Conservation (phyloP, 2,888 invertebrate genomes). For the Amitus sp. region DNA sequence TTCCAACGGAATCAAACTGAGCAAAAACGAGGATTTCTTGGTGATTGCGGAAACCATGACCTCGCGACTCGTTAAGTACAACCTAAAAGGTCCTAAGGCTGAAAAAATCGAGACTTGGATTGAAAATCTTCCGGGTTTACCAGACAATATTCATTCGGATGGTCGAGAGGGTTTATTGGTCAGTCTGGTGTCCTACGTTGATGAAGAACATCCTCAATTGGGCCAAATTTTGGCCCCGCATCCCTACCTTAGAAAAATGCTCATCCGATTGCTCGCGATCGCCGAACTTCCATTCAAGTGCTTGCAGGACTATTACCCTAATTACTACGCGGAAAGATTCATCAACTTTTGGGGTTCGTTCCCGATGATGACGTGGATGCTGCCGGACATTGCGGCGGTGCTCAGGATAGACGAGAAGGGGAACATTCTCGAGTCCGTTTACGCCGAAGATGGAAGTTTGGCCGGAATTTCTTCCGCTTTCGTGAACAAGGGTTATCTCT, state of each 20-base stretch:
- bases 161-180: conserved; percentile 77
- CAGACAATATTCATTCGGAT: conserved; percentile 71
- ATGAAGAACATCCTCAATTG: conserved; percentile 70
- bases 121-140: conserved; percentile 80
- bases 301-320: conserved; percentile 74
- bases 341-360: conserved; percentile 66
- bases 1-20: conserved; percentile 88
- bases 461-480: conserved; percentile 73
- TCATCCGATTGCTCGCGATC: conserved; percentile 71
- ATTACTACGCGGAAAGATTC: conserved; percentile 72
- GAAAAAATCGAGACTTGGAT: conserved; percentile 84
- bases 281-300: conserved; percentile 74
- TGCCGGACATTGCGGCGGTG: conserved; percentile 52
- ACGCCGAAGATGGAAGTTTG: conserved; percentile 71
- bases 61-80: conserved; percentile 78
- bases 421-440: conserved; percentile 76
- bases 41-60: conserved; percentile 79
- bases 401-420: conserved; percentile 77
- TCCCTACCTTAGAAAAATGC: conserved; percentile 74
- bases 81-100: conserved; percentile 82
- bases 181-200: conserved; percentile 69
- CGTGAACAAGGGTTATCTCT: conserved; percentile 73
- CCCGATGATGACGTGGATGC: conserved; percentile 31
- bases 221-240: conserved; percentile 70
- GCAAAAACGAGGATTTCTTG: conserved; percentile 83